phyloP scores from a whole-genome alignment of 2,113 vertebrate genomes.

The Edolisoma coerulescens region DNA sequence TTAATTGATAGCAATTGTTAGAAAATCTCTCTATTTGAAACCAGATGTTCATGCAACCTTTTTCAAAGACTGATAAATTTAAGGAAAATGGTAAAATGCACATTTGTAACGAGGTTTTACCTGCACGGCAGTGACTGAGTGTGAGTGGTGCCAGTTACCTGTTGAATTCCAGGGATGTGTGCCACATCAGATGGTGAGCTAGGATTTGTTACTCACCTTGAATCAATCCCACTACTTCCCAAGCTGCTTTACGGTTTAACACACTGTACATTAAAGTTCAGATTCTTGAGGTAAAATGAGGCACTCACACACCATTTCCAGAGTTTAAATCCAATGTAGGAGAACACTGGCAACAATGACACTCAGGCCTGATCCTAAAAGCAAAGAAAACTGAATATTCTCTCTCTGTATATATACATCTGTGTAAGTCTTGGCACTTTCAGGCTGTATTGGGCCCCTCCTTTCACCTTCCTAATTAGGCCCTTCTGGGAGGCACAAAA shows the following conservation, averaged over 20 bases:
- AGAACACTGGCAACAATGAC: neutral
- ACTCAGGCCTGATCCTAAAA: neutral
- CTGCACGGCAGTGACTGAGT: neutral
- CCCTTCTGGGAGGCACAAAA: neutral
- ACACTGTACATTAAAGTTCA: neutral
- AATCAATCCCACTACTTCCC: neutral
- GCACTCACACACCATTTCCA: neutral
- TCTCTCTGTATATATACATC: neutral
- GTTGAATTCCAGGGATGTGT: neutral
- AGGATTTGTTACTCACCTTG: neutral
- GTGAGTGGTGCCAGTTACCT: rapidly evolving
- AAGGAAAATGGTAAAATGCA: neutral
- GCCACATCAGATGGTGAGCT: neutral
- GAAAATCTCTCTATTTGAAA: neutral
- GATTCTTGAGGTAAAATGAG: neutral
- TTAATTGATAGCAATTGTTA: neutral
- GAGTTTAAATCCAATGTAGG: neutral
- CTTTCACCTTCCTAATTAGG: neutral
- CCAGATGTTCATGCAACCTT: neutral
- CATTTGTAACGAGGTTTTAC: rapidly evolving
- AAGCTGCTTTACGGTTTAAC: neutral
- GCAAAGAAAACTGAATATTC: neutral
- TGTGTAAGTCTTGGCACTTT: neutral
- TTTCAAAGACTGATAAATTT: neutral
- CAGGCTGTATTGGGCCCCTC: neutral